Evolutionary conservation across 2,888 invertebrate species (phyloP).

Genomic region (Agrotis ipsilon): DNA sequence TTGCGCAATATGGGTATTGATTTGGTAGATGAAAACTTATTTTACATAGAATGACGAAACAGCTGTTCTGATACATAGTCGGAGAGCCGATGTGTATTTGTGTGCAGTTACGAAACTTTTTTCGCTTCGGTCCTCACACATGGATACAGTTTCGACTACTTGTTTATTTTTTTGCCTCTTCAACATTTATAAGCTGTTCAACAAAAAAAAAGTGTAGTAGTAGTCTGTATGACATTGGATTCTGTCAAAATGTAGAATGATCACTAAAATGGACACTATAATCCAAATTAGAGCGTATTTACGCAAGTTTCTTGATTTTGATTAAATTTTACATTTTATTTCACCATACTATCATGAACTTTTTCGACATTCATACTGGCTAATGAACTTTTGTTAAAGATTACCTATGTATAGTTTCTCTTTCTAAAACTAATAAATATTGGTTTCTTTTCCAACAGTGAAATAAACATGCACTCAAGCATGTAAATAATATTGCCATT

Average conservation of each 20-base stretch:
- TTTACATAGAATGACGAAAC: conserved; percentile 86
- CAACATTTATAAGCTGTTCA: conserved; percentile 21
- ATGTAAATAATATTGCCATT: background rate
- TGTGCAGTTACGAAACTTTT: conserved; percentile 71
- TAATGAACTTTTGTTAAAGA: conserved; percentile 8
- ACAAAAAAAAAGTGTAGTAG: conserved; percentile 5
- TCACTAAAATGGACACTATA: conserved; percentile 27
- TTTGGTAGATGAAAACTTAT: conserved; percentile 86
- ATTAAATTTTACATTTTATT: background rate
- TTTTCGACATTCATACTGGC: background rate
- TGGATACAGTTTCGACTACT: conserved; percentile 26
- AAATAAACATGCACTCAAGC: background rate
- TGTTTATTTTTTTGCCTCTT: conserved; percentile 55
- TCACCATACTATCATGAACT: conserved; percentile 1
- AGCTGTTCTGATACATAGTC: conserved; percentile 84
- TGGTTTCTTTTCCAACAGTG: conserved; percentile 9
- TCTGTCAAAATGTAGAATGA: conserved; percentile 41
- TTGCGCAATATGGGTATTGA: conserved; percentile 90
- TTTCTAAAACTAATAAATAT: conserved; percentile 12
- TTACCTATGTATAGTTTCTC: conserved; percentile 6
- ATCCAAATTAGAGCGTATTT: background rate
- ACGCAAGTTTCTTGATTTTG: conserved; percentile 2
- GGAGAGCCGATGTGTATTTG: conserved; percentile 66
- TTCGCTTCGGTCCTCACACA: conserved; percentile 58
- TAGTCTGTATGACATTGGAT: conserved; percentile 38